A percentile compares a stretch with the other conserved stretches of the same genome.
phyloP scores from a whole-genome alignment of 2,113 vertebrate genomes.

The Aphelocoma coerulescens region DNA sequence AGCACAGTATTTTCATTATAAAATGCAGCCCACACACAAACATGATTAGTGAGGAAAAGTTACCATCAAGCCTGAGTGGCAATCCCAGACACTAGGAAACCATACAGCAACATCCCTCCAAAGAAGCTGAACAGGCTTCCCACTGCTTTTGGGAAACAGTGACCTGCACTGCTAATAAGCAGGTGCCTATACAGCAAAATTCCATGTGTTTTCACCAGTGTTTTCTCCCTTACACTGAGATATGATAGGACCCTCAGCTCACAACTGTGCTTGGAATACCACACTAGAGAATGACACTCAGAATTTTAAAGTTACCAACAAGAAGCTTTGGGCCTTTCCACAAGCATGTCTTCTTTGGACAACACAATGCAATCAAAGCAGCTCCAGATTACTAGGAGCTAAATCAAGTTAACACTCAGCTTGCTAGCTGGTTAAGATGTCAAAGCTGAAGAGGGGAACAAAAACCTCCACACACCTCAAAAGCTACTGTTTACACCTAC shows the following conservation, averaged over 20 bases:
- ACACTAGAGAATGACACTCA: not conserved
- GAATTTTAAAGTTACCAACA: not conserved
- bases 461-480: not conserved
- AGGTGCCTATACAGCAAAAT: not conserved
- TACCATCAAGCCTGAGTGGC: not conserved
- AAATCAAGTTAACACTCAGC: not conserved
- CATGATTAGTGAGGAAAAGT: not conserved
- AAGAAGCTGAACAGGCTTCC: not conserved
- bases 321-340: not conserved
- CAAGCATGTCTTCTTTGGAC: not conserved
- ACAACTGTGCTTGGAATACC: not conserved
- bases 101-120: rapidly evolving
- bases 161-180: not conserved
- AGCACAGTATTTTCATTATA: not conserved
- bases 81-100: not conserved
- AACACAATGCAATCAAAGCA: not conserved
- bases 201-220: not conserved
- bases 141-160: not conserved
- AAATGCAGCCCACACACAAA: not conserved
- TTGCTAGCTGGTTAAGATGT: not conserved
- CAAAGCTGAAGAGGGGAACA: not conserved
- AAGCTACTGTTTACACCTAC: not conserved
- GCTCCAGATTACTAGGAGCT: not conserved
- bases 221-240: not conserved
- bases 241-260: not conserved